Percentiles rank a stretch among this genome's conserved stretches.
These are phyloP conservation scores for Plodia interpunctella DNA, from an alignment of 1,140 invertebrate species.

Conservation along the genomic window DNA sequence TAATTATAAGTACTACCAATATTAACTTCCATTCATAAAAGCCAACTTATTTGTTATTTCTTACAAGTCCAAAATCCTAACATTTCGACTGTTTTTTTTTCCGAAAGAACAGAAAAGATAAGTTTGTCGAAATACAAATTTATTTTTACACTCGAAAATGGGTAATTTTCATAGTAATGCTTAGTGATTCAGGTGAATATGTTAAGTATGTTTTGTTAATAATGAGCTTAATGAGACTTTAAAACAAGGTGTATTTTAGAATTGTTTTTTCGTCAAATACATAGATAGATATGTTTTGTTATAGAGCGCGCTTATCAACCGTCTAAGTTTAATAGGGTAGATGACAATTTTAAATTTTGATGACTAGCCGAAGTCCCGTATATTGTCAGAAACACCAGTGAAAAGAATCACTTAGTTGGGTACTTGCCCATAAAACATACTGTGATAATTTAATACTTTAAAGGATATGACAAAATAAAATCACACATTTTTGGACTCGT, in stretches of 20 bases:
- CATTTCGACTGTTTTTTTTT: background rate
- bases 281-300: background rate
- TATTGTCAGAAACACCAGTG: too few relatives aligned
- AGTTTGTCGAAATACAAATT: slow-evolving; percentile 17
- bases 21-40: slow-evolving; percentile 13
- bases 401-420: too few relatives aligned
- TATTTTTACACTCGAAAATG: slow-evolving; percentile 23
- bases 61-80: background rate
- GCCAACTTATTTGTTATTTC: slow-evolving; percentile 14
- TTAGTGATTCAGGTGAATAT: background rate
- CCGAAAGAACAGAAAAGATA: slow-evolving; percentile 11
- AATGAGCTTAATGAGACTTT: background rate
- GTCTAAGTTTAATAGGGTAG: too few relatives aligned
- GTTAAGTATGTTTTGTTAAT: background rate
- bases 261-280: background rate
- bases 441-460: too few relatives aligned
- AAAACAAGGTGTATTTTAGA: background rate
- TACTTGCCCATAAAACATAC: too few relatives aligned
- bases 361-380: too few relatives aligned
- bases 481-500: too few relatives aligned
- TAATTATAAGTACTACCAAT: background rate
- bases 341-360: too few relatives aligned
- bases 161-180: background rate
- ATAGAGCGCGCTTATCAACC: background rate
- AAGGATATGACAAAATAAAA: too few relatives aligned